Evolutionary conservation across 2,797 vertebrate species (phyloP).

Genomic region (Propithecus deckenii): DNA sequence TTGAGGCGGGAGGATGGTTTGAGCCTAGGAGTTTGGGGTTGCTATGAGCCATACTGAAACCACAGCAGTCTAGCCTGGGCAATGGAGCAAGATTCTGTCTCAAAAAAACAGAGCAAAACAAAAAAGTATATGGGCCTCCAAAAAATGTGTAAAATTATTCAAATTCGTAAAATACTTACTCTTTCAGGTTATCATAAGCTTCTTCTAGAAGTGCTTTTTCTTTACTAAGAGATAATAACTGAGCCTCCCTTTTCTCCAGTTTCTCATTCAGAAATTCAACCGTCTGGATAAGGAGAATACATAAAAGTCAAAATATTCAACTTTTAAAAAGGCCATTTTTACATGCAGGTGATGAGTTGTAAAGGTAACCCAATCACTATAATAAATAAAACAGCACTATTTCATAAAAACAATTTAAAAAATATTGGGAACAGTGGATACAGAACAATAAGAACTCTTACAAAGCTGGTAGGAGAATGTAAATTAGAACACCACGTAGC

Average conservation of each 20-base stretch:
- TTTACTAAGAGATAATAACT: conserved; percentile 95
- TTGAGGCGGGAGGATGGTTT: too few species aligned
- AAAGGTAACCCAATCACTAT: not conserved
- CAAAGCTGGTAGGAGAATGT: not conserved
- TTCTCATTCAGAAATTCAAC: conserved; percentile 93
- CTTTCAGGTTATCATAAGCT: conserved; percentile 96
- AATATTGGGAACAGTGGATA: not conserved
- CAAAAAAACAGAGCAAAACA: too few species aligned
- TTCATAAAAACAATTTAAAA: not conserved
- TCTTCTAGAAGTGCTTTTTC: conserved; percentile 97
- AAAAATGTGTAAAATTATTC: not conserved
- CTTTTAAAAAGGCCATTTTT: conserved; percentile 49
- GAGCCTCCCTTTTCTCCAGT: conserved; percentile 95
- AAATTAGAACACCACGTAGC: not conserved
- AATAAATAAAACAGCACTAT: not conserved
- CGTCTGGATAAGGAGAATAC: conserved; percentile 86
- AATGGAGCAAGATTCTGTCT: too few species aligned
- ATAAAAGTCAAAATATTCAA: conserved; percentile 62
- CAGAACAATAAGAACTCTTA: not conserved
- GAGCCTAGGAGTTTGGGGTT: too few species aligned
- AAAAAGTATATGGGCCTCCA: not conserved
- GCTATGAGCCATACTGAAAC: too few species aligned
- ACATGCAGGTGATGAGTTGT: not conserved
- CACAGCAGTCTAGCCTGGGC: too few species aligned
- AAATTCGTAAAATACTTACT: conserved; percentile 89